Base-by-base conservation (phyloP, 1,140 invertebrate genomes). In the Hormaphis cornu region DNA sequence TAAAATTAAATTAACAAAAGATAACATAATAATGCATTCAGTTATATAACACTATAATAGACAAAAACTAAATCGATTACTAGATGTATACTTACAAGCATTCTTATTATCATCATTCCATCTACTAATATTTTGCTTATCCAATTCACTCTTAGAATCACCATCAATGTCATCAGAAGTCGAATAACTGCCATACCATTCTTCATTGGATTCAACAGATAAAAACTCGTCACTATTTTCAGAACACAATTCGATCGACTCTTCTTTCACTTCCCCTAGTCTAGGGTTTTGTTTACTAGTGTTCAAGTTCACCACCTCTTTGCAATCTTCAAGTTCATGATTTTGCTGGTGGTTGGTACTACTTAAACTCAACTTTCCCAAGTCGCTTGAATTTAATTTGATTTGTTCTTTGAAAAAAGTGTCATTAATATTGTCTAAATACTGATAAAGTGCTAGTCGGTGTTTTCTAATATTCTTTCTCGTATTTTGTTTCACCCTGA, bases 401-500 rank as follows among this genome's bases (percentile, higher is more conserved):
- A 63, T 63, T 33, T 63, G 30, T 4, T 16, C 4, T 16, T 12
- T 46, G 30, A 63, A 16, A 33, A 33, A 2, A 7, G 59, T 48
- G n/a, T 63, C 59, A 48, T 63, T 48, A 16, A 22, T 33, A 20
- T 48, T 30, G 1, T 28, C 42, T 30, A 63, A 63, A 46, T 9
- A 26, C 33, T 48, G 7, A 12, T 48, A 22, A 18, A 63, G 28
- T 63, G 30, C 30, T 63, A 48, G 28, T 33, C 42, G 24, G 33
- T 63, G 59, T 2, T 6, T 42, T 46, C 30, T 22, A 48, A 63
- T 63, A 48, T 63, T 63, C n/a, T 22, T n/a, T 48, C 18, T 48
- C 59, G 48, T 63, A n/a, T n/a, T n/a, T n/a, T n/a, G n/a, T n/a
- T n/a, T n/a, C n/a, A n/a, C n/a, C n/a, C n/a, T n/a, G n/a, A n/a